Conservation (phyloP, 1,140 invertebrate species). For the Zaprionus inermis region DNA sequence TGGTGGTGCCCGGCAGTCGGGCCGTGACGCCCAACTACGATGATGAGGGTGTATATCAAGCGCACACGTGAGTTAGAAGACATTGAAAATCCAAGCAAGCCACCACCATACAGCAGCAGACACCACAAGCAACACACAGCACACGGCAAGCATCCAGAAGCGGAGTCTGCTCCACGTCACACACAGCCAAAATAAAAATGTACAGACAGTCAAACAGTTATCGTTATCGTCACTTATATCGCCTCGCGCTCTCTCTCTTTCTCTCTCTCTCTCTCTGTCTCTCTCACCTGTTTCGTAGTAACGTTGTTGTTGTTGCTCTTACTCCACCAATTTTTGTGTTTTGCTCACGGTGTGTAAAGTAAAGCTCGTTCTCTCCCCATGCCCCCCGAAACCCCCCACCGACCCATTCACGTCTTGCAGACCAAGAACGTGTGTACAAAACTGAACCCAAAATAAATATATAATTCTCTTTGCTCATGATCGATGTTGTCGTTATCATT, state of each 20-base stretch:
- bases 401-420: constrained; percentile 54
- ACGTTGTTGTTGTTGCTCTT: constrained; percentile 66
- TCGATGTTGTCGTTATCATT: constrained; percentile 68
- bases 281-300: constrained; percentile 63
- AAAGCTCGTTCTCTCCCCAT: constrained; percentile 19
- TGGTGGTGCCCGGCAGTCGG: constrained; percentile 80
- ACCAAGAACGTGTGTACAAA: constrained; percentile 74
- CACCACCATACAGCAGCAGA: constrained; percentile 28
- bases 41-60: constrained; percentile 76
- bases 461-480: constrained; percentile 33
- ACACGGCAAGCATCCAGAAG: constrained; percentile 22
- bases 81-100: constrained; percentile 8
- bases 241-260: constrained; percentile 10
- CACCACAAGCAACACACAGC: constrained; percentile 36
- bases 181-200: constrained; percentile 52
- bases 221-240: constrained; percentile 43
- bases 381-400: background rate
- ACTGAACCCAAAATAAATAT: constrained; percentile 19
- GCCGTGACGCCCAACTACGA: constrained; percentile 75
- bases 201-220: constrained; percentile 67
- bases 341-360: constrained; percentile 49
- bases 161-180: constrained; percentile 27
- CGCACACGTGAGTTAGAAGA: constrained; percentile 82
- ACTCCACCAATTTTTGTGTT: constrained; percentile 43
- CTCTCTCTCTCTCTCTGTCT: constrained; percentile 13